Evolutionary conservation across 2,113 vertebrate genomes (phyloP), one percentile per base, ranked within the genome.

Genomic region (Corapipo altera): DNA sequence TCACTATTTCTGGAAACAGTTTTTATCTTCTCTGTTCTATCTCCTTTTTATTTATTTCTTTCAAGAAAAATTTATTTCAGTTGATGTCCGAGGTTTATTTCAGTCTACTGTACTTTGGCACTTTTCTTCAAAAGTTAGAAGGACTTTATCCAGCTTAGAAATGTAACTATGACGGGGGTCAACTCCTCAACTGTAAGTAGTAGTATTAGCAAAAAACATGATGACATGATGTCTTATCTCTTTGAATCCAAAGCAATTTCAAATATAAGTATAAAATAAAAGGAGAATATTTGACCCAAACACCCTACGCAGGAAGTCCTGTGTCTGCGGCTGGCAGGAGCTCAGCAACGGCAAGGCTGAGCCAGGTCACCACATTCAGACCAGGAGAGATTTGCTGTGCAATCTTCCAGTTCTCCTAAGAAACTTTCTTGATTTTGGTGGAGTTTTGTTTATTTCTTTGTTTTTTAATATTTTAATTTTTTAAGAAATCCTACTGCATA

Each of bases 221-320:
- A 44, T 30, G 26, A 43, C 24, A 58, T 3, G 3, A 61, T 33
- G 44, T 19, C 8, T 5, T 37, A 76, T 5, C 10, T 65, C 70
- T 88, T 52, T 39, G 12, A 82, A 73, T 32, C 7, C 37, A 85
- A 85, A 62, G 10, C 9, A 49, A 48, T 35, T 74, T 74, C 5
- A 78, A 66, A 85, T 71, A 2, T 13, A 14, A 39, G 13, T 20
- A 52, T 17, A 87, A 77, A 73, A 52, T 33, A 48, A 66, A 28
- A 52, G 16, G 15, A 44, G 19, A 65, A 37, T 33, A 85, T 48
- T 44, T 78, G 48, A 26, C 33, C 37, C 54, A 52, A 62, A 74
- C 18, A 84, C 1, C 33, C 17, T 22, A 5, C 1, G 0, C 2
- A 6, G 11, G 6, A 51, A 32, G 5, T 7, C 26, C 43, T 49